phyloP scores from a whole-genome alignment of 2,888 invertebrate species.

The Mythimna vitellina region DNA sequence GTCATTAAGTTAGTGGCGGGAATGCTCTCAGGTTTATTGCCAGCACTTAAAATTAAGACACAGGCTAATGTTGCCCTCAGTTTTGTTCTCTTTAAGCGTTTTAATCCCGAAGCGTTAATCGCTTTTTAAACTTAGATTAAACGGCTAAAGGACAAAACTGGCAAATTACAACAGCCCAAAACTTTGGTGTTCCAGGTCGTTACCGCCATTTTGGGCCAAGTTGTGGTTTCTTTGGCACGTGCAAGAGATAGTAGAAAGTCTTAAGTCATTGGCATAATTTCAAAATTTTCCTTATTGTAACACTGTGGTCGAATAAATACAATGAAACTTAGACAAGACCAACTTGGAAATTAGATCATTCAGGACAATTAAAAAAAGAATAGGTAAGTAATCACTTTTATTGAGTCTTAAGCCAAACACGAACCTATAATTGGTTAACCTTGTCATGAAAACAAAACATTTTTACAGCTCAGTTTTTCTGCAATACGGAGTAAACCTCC shows the following conservation, averaged over 20 bases:
- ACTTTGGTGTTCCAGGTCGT: conserved; percentile 47
- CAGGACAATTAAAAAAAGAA: too few relatives aligned
- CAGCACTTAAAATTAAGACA: conserved; percentile 56
- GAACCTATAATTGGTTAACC: not conserved
- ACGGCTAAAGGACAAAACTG: conserved; percentile 37
- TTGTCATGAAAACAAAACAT: conserved; percentile 14
- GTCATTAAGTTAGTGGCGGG: conserved; percentile 52
- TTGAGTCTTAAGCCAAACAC: not conserved
- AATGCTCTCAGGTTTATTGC: conserved; percentile 53
- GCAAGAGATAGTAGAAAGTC: conserved; percentile 24
- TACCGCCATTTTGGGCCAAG: conserved; percentile 25
- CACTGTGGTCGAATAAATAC: not conserved
- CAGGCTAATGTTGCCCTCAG: conserved; percentile 41
- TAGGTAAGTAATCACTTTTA: not conserved
- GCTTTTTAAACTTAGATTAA: conserved; percentile 65
- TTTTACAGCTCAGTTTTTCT: conserved; percentile 19
- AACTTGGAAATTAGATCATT: not conserved
- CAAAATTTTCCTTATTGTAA: conserved; percentile 6
- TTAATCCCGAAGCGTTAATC: conserved; percentile 59
- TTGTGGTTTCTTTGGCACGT: conserved; percentile 41
- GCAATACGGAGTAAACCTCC: conserved; percentile 10
- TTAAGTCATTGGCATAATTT: conserved; percentile 34
- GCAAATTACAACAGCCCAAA: conserved; percentile 51
- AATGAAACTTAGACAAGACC: not conserved
- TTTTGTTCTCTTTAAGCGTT: conserved; percentile 47